Percentiles rank a stretch among this genome's conserved stretches.
Evolutionary conservation across 2,797 vertebrate species (phyloP).

Genomic region (Pantherophis vulpinus): DNA sequence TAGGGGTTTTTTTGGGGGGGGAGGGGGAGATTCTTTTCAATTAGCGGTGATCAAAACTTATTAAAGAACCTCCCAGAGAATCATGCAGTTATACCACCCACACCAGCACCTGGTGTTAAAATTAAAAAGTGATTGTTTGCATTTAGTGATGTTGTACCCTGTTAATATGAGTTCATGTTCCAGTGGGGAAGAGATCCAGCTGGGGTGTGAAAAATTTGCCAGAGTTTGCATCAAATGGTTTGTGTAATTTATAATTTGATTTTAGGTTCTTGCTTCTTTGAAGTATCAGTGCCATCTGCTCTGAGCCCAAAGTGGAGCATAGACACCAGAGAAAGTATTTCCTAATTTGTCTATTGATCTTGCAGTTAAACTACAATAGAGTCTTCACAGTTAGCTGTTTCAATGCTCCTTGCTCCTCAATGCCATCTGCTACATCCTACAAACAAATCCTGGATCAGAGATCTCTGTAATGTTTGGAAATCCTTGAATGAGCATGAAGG

Average conservation of each 20-base stretch:
- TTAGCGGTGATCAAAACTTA: neutral
- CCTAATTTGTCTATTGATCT: slow-evolving; percentile 17
- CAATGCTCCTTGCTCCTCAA: neutral
- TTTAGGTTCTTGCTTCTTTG: slow-evolving; percentile 54
- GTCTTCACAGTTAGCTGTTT: accelerated
- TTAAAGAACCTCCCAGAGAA: neutral
- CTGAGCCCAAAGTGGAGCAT: slow-evolving; percentile 47
- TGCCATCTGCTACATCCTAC: neutral
- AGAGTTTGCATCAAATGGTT: neutral
- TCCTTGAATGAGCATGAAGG: neutral
- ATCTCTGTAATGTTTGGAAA: neutral
- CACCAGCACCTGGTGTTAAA: neutral
- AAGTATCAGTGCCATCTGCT: slow-evolving; percentile 54
- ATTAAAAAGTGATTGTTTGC: neutral
- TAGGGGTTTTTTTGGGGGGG: neutral
- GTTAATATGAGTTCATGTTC: neutral
- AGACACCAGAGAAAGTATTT: slow-evolving; percentile 26
- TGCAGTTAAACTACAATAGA: neutral
- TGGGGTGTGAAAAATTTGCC: neutral
- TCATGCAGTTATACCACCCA: neutral
- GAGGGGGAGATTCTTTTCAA: neutral
- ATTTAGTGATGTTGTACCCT: neutral
- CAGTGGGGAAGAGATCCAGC: neutral
- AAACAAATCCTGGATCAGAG: neutral
- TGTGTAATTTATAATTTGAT: slow-evolving; percentile 59